These are phyloP conservation scores for Drepanosiphum platanoidis DNA, from an alignment of 2,888 invertebrate genomes.

Conservation along the genomic window DNA sequence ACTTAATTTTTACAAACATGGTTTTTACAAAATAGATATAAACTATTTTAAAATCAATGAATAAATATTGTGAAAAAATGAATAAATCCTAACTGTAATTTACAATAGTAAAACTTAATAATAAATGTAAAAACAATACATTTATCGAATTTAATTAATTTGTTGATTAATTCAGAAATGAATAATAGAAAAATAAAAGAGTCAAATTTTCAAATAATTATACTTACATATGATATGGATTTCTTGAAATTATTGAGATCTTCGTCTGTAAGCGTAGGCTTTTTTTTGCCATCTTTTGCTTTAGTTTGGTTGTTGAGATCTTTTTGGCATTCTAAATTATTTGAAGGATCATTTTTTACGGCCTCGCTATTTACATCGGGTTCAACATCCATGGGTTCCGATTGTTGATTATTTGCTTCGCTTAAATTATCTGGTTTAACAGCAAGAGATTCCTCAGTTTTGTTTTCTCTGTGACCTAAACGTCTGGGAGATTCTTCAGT, in stretches of 20 bases:
- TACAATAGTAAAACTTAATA: too few species aligned
- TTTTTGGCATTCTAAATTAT: not conserved
- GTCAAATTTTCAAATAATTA: not conserved
- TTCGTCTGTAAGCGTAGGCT: conserved; percentile 36
- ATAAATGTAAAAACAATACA: too few species aligned
- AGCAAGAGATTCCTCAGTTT: not conserved
- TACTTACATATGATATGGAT: conserved; percentile 56
- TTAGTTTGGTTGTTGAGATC: not conserved
- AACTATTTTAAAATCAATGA: too few species aligned
- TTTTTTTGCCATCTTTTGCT: not conserved
- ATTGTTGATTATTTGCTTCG: not conserved
- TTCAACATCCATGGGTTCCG: conserved; percentile 17
- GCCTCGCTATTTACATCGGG: not conserved
- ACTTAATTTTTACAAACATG: too few species aligned
- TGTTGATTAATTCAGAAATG: not conserved
- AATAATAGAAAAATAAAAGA: not conserved
- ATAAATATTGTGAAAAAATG: too few species aligned
- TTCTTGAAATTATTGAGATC: conserved; percentile 54
- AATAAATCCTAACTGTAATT: too few species aligned
- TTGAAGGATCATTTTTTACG: not conserved
- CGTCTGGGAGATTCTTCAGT: conserved; percentile 9
- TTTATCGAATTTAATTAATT: too few species aligned
- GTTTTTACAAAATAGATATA: too few species aligned
- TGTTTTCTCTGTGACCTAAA: conserved; percentile 6
- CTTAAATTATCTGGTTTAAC: not conserved